A percentile compares a stretch with the other conserved stretches of the same genome.
Conservation (phyloP, 2,113 vertebrate species). For the Rhodinocichla rosea region DNA sequence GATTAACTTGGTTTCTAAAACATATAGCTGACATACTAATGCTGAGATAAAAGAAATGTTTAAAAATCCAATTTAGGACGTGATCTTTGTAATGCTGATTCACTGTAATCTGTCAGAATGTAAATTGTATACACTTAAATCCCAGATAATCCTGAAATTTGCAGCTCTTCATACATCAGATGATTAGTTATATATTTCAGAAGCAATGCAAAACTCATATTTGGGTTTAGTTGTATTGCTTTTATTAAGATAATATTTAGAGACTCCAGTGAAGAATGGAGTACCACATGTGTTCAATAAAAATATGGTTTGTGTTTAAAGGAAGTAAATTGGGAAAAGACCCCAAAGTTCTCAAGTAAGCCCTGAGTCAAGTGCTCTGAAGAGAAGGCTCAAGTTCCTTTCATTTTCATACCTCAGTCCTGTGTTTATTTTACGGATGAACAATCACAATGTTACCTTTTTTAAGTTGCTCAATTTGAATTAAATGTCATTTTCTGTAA, state of each 20-base stretch:
- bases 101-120: neutral
- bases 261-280: neutral
- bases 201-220: neutral
- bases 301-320: neutral
- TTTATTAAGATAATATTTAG: neutral
- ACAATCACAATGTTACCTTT: neutral
- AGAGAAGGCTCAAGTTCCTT: neutral
- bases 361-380: neutral
- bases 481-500: neutral
- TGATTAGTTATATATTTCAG: neutral
- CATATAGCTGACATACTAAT: neutral
- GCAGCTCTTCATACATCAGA: neutral
- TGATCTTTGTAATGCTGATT: neutral
- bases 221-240: neutral
- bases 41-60: neutral
- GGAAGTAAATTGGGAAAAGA: neutral
- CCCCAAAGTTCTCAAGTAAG: neutral
- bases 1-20: neutral
- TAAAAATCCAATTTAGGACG: neutral
- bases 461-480: neutral
- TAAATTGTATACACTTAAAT: neutral
- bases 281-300: neutral
- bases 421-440: accelerated
- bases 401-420: neutral
- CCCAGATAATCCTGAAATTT: neutral